phyloP scores from a whole-genome alignment of 2,888 invertebrate species.

The Philhelius pedissequus region DNA sequence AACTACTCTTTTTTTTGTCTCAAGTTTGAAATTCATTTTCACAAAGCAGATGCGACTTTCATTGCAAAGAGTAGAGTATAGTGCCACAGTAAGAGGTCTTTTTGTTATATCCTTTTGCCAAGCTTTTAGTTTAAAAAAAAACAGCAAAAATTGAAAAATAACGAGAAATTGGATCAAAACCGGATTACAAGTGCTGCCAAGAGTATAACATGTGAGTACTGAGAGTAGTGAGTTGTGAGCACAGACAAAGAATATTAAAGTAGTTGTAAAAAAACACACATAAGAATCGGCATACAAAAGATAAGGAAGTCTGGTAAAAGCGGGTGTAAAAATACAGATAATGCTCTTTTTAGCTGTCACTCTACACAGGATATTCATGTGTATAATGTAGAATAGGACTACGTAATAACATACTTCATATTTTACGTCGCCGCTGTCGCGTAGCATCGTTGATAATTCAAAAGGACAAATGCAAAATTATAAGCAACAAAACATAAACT shows the following conservation, averaged over 20 bases:
- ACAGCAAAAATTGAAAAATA: neutral
- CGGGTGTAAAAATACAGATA: neutral
- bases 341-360: constrained; percentile 11
- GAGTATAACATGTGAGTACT: constrained; percentile 4
- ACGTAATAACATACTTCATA: neutral
- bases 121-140: neutral
- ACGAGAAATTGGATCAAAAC: constrained; percentile 7
- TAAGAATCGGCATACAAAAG: neutral
- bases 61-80: neutral
- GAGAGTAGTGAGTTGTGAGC: neutral
- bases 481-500: neutral
- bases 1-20: neutral
- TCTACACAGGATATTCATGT: neutral
- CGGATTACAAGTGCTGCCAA: constrained; percentile 23
- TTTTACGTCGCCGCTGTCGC: neutral
- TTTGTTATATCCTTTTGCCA: constrained; percentile 19
- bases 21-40: neutral
- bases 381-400: too few relatives aligned
- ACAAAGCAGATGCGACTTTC: constrained; percentile 7
- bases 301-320: neutral
- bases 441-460: neutral
- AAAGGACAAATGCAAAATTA: neutral
- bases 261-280: neutral
- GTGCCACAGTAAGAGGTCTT: neutral
- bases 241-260: constrained; percentile 5